phyloP scores from a whole-genome alignment of 2,113 vertebrate species.

The Globicephala melas region DNA sequence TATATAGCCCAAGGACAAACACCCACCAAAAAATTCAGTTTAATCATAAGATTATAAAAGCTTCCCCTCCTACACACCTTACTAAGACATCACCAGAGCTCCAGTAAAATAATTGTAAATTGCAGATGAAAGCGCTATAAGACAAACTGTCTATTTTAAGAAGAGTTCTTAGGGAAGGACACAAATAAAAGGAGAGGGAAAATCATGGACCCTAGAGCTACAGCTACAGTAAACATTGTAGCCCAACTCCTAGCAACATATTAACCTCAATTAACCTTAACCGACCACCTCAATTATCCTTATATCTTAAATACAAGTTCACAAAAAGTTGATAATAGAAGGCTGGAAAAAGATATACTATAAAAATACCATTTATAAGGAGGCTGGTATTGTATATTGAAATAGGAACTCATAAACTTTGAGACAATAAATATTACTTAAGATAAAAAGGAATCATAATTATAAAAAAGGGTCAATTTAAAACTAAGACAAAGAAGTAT shows the following conservation, averaged over 20 bases:
- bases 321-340: background rate
- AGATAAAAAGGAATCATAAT: background rate
- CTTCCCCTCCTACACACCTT: background rate
- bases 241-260: background rate
- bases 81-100: background rate
- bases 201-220: background rate
- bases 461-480: background rate
- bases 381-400: background rate
- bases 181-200: background rate
- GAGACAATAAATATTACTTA: background rate
- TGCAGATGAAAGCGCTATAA: background rate
- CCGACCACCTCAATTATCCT: background rate
- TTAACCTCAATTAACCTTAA: background rate
- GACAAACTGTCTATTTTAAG: background rate
- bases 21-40: background rate
- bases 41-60: background rate
- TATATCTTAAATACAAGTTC: background rate
- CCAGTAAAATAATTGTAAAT: background rate
- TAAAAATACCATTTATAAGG: background rate
- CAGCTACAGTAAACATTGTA: background rate
- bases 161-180: background rate
- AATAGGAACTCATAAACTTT: background rate
- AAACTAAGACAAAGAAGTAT: background rate
- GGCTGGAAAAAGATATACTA: background rate
- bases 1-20: background rate